phyloP scores from a whole-genome alignment of 2,113 vertebrate species.

The Shinisaurus crocodilurus region DNA sequence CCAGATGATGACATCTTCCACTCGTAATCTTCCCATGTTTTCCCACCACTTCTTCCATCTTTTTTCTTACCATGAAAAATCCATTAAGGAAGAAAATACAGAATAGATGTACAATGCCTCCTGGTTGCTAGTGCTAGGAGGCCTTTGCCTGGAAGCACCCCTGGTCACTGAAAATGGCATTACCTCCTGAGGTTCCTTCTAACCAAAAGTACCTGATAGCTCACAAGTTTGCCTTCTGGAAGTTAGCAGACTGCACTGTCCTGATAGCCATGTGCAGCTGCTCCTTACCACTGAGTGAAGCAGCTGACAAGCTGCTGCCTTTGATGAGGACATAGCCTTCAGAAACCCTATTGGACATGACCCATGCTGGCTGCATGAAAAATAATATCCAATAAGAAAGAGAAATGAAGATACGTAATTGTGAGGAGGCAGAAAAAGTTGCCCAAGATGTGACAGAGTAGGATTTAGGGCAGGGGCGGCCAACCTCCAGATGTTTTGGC shows the following conservation, averaged over 20 bases:
- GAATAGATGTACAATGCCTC: no score
- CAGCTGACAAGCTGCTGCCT: conserved; percentile 34
- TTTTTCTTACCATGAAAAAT: no score
- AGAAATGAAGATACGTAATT: not conserved
- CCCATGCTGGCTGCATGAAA: not conserved
- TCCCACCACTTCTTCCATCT: no score
- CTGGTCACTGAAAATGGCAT: not conserved
- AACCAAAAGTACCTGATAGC: conserved; percentile 3
- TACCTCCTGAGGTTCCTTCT: not conserved
- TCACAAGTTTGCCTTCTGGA: not conserved
- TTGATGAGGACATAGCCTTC: not conserved
- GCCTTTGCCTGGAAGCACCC: no score
- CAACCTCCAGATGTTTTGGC: no score
- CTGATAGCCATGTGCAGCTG: conserved; percentile 30
- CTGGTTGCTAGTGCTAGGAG: no score
- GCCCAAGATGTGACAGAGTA: not conserved
- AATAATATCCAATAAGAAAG: not conserved
- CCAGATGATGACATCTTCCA: no score
- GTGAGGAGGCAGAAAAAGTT: not conserved
- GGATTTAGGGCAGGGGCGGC: not conserved
- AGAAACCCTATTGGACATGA: not conserved
- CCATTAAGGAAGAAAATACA: no score
- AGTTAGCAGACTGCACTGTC: not conserved
- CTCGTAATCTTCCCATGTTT: no score
- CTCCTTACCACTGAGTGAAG: conserved; percentile 27